Evolutionary conservation across 2,797 vertebrate genomes (phyloP).

Genomic region (Cuniculus paca): DNA sequence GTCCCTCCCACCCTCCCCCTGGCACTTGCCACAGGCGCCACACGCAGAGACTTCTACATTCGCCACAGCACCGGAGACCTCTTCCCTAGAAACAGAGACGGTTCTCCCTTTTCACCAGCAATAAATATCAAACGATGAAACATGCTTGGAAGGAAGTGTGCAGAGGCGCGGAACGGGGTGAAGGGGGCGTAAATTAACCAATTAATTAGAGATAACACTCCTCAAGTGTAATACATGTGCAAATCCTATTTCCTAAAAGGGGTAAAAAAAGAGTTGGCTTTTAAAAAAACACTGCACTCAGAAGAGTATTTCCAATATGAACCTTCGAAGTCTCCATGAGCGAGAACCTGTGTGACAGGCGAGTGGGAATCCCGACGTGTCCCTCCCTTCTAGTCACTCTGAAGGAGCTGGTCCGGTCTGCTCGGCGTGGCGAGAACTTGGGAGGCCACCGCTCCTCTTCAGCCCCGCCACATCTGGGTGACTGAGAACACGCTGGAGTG

Average conservation of each 20-base stretch:
- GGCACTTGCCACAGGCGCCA: background rate
- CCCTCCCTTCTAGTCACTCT: background rate
- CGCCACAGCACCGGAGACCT: background rate
- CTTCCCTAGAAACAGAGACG: background rate
- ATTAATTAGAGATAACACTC: background rate
- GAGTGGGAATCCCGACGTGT: conserved; percentile 59
- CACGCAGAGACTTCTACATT: background rate
- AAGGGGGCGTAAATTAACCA: background rate
- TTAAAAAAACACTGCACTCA: conserved; percentile 64
- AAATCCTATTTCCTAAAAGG: conserved; percentile 65
- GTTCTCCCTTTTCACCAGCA: conserved; percentile 72
- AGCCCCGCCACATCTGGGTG: background rate
- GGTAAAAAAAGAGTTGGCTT: conserved; percentile 35
- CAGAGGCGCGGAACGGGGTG: background rate
- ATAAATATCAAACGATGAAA: conserved; percentile 79
- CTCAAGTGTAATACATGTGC: conserved; percentile 42
- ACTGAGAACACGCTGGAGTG: conserved; percentile 1
- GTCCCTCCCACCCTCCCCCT: background rate
- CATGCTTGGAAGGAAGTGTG: conserved; percentile 51
- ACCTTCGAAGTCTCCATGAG: background rate
- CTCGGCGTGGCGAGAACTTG: background rate
- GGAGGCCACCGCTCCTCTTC: conserved; percentile 29
- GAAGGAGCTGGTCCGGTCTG: background rate
- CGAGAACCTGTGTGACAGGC: conserved; percentile 54
- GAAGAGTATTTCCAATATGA: conserved; percentile 62